These are phyloP conservation scores for Muntiacus reevesi DNA, from an alignment of 2,113 vertebrate genomes.

Conservation along the genomic window DNA sequence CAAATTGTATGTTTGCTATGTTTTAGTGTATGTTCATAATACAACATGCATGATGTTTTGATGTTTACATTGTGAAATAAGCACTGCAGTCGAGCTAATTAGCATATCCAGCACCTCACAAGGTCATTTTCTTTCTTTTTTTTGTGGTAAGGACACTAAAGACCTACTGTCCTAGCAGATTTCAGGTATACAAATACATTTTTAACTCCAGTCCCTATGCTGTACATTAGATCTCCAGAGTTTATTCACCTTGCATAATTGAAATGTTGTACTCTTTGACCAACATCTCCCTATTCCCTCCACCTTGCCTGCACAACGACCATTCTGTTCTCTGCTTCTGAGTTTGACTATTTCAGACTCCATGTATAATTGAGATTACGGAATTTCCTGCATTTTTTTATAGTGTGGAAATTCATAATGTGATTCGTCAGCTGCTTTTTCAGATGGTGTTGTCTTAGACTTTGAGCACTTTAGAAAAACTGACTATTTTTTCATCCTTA, in stretches of 20 bases:
- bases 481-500: neutral
- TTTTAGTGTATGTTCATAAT: neutral
- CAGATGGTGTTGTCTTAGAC: neutral
- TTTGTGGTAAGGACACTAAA: neutral
- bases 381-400: constrained; percentile 30
- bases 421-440: neutral
- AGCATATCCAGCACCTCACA: neutral
- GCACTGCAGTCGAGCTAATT: neutral
- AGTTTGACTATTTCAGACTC: neutral
- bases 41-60: neutral
- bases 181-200: neutral
- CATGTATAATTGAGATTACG: neutral
- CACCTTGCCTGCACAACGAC: neutral
- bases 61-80: neutral
- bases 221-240: neutral
- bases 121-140: neutral
- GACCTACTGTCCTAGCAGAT: neutral
- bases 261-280: neutral
- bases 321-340: neutral
- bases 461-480: neutral
- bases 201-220: neutral
- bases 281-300: neutral
- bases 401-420: constrained; percentile 1
- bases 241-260: neutral
- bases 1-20: neutral